A percentile compares a stretch with the other conserved stretches of the same genome.
phyloP scores from a whole-genome alignment of 2,113 vertebrate species.

The Pitta sordida region DNA sequence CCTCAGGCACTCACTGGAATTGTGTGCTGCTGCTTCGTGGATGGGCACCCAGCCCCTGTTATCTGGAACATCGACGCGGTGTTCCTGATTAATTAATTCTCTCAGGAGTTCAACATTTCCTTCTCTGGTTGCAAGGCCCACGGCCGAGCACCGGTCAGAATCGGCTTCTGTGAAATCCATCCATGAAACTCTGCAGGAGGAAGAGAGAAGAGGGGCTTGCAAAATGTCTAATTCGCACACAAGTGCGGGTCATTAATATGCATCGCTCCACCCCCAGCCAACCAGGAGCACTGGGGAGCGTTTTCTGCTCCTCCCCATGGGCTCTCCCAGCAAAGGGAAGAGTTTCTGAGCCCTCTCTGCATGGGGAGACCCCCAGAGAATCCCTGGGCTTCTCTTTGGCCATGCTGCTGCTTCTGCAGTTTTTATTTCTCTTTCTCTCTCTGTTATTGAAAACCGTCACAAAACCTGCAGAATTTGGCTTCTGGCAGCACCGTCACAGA shows the following conservation, averaged over 20 bases:
- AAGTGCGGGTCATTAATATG: no score
- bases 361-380: no score
- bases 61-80: conserved; percentile 80
- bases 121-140: conserved; percentile 81
- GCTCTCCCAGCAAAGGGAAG: no score
- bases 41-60: conserved; percentile 93
- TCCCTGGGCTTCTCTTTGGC: no score
- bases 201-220: neutral
- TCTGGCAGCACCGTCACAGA: accelerated
- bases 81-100: conserved; percentile 78
- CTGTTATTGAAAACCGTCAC: no score
- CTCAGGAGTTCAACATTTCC: conserved; percentile 72
- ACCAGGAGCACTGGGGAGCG: no score
- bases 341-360: no score
- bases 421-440: no score
- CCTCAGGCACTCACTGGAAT: conserved; percentile 77
- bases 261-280: no score
- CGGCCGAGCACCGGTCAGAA: conserved; percentile 79
- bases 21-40: conserved; percentile 87
- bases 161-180: conserved; percentile 95
- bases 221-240: no score
- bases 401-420: no score
- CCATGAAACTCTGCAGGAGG: neutral
- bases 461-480: neutral
- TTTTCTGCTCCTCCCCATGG: no score